Conservation (phyloP, 2,888 invertebrate genomes). For the Liposcelis brunnea region DNA sequence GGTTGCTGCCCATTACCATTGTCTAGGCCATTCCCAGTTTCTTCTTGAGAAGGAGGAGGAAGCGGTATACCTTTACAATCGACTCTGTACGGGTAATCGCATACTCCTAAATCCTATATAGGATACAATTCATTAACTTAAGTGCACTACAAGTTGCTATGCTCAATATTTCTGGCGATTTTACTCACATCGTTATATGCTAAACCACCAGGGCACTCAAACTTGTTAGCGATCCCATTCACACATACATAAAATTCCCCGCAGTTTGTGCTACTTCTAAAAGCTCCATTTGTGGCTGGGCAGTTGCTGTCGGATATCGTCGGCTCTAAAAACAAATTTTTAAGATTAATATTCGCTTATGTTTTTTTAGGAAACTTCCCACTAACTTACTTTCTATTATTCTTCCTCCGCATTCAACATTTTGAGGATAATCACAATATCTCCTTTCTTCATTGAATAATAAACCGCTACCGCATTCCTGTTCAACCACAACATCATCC, state of each 20-base stretch:
- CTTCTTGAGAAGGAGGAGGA: constrained; percentile 14
- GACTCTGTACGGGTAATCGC: constrained; percentile 43
- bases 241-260: constrained; percentile 48
- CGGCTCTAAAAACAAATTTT: neutral
- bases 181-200: constrained; percentile 39
- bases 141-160: neutral
- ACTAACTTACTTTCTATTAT: constrained; percentile 22
- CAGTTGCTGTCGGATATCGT: constrained; percentile 24
- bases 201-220: constrained; percentile 43
- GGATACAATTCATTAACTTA: constrained; percentile 6
- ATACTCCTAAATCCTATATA: constrained; percentile 39
- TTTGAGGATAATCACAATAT: constrained; percentile 45
- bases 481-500: constrained; percentile 48
- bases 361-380: neutral
- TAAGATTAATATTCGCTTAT: neutral
- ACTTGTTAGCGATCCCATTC: constrained; percentile 36
- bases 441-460: constrained; percentile 38
- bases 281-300: constrained; percentile 39
- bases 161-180: neutral
- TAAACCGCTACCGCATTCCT: constrained; percentile 43
- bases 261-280: constrained; percentile 41
- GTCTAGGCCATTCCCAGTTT: constrained; percentile 3
- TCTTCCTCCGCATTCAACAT: constrained; percentile 42
- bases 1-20: neutral
- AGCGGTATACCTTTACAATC: constrained; percentile 31